Evolutionary conservation across 1,140 invertebrate species (phyloP).

Genomic region (Parapsyche elsis): DNA sequence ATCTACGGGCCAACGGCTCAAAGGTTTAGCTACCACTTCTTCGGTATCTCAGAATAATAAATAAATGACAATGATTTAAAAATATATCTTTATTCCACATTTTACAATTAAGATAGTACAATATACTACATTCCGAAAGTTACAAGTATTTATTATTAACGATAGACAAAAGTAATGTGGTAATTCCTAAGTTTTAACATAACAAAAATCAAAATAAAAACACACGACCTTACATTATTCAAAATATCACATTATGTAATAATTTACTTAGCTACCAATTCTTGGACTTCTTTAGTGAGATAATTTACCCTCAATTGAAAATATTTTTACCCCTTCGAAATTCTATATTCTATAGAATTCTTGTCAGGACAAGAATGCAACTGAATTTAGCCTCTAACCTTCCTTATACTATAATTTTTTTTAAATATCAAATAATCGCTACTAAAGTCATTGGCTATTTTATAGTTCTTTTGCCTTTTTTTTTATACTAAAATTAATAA

Average conservation of each 20-base stretch:
- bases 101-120: conserved; percentile 17
- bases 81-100: conserved; percentile 17
- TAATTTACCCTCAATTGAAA: not conserved
- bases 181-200: not conserved
- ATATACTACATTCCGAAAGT: conserved; percentile 1
- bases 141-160: not conserved
- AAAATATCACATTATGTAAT: conserved; percentile 22
- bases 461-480: too few species aligned
- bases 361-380: too few species aligned
- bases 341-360: too few species aligned
- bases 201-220: conserved; percentile 10
- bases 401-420: too few species aligned
- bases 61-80: not conserved
- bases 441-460: too few species aligned
- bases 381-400: too few species aligned
- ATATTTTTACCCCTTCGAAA: too few species aligned
- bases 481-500: too few species aligned
- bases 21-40: too few species aligned
- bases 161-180: not conserved
- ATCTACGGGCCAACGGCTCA: too few species aligned
- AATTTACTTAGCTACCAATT: conserved; percentile 21
- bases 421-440: too few species aligned
- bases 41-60: too few species aligned
- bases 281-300: conserved; percentile 11
- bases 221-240: not conserved